Evolutionary conservation across 2,888 invertebrate genomes (phyloP), one percentile per base, ranked within the genome.

Genomic region (Parnassius smintheus): DNA sequence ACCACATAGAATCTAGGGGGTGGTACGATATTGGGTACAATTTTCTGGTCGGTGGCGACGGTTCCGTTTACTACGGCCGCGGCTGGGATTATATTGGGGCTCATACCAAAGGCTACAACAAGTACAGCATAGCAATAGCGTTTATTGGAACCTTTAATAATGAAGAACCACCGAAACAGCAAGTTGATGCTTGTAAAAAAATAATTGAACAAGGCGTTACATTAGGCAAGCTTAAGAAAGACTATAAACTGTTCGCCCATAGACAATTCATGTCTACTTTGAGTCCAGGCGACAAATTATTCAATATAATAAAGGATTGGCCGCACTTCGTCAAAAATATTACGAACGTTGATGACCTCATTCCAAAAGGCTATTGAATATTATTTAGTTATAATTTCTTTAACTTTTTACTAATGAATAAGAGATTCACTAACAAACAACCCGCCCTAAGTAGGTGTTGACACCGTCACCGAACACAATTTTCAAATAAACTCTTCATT

Each of bases 31-130:
- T 96, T 35, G 94, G 91, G 0, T 96, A 96, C 78, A 97, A 96
- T 76, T 97, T 96, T 71, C 82, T 97, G 2, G 93, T 97, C 2
- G 96, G 96, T 0, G 96, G 96, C 4, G 96, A 96, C 75, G 96
- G 96, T 0, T 92, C 93, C 9, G 94, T 94, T 0, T 96, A 96
- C 77, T 93, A 92, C 68, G 96, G 95, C 0, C 93, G 96, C 4
- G 95, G 95, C 1, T 97, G 96, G 96, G 93, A 94, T 68, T 81
- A 83, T 64, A 87, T 93, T 52, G 96, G 96, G 0, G 95, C 96
- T 0, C 96, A 96, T 73, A 93, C 96, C 0, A 91, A 92, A 51
- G 92, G 94, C 52, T 95, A 93, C 75, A 96, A 96, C 76, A 80
- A 80, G 12, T 90, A 83, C 58, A 95, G 95, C 73, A 93, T 96